A percentile compares a stretch with the other conserved stretches of the same genome.
These are phyloP conservation scores for Leptinotarsa juncta DNA, from an alignment of 2,888 invertebrate species.

Conservation along the genomic window DNA sequence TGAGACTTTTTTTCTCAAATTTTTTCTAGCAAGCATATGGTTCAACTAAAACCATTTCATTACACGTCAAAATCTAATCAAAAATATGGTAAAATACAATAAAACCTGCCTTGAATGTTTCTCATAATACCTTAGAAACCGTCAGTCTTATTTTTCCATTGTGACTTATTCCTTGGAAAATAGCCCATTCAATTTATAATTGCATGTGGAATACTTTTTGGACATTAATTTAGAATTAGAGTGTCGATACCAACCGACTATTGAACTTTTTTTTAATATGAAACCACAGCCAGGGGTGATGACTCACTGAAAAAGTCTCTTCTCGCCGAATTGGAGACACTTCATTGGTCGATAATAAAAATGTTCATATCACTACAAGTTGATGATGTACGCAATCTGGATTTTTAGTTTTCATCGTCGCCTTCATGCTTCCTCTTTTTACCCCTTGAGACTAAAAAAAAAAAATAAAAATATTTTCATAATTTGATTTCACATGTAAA, in stretches of 20 bases:
- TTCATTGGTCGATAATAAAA: conserved; percentile 56
- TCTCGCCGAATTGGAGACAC: conserved; percentile 56
- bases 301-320: conserved; percentile 50
- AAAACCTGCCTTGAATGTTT: too few species aligned
- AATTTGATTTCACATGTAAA: not conserved
- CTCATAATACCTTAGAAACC: not conserved
- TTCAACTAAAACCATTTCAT: too few species aligned
- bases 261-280: conserved; percentile 51
- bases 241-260: conserved; percentile 3
- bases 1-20: too few species aligned
- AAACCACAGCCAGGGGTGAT: conserved; percentile 58
- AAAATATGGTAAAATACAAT: too few species aligned
- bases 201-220: conserved; percentile 10
- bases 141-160: not conserved
- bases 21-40: too few species aligned
- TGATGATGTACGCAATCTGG: conserved; percentile 43
- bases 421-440: conserved; percentile 80
- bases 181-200: not conserved
- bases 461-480: not conserved
- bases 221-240: conserved; percentile 14
- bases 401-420: conserved; percentile 63
- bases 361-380: conserved; percentile 55
- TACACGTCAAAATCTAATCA: too few species aligned
- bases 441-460: conserved; percentile 71
- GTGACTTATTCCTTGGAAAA: conserved; percentile 2